Evolutionary conservation across 2,797 vertebrate species (phyloP), one percentile per base, ranked within the genome.

Genomic region (Aplochiton taeniatus): DNA sequence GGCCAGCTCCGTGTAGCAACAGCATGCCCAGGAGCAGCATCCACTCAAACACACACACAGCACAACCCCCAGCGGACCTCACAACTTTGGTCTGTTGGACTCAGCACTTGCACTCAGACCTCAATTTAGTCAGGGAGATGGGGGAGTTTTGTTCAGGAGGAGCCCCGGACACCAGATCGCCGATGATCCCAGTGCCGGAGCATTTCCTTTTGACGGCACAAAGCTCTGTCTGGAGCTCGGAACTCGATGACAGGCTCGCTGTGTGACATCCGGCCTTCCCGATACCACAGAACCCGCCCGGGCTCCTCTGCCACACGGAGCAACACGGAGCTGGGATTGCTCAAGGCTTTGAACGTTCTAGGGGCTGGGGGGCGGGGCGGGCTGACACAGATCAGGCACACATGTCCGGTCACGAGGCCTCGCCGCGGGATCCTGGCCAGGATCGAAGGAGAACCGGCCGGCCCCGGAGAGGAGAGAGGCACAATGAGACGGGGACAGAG

Each of bases 31-130:
- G 52, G 56, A 61, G 61, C 57, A 72, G 46, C 50, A 70, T 77
- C 68, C 72, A 69, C 69, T 70, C 48, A 43, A 61, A 31, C 58
- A 58, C 61, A 58, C 61, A 46, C 61, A 66, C 48, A 44, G 16
- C 47, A 51, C 31, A 17, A 17, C 41, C 52, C 44, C 18, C 48
- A 69, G 16, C 11, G 5, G 14, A 49, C 44, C 14, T n/a, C 49
- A 60, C 58, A 73, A 44, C 10, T 11, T 50, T 20, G 31, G 31
- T 49, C 8, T 8, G n/a, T 60, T 65, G 4, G 7, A 47, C 44
- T 60, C 50, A 48, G 48, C 55, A 43, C 12, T n/a, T n/a, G n/a
- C n/a, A n/a, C n/a, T n/a, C n/a, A n/a, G n/a, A n/a, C n/a, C n/a
- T n/a, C n/a, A n/a, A n/a, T n/a, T n/a, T n/a, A n/a, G n/a, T n/a